Evolutionary conservation across 2,113 vertebrate species (phyloP).

Genomic region (Daubentonia madagascariensis): DNA sequence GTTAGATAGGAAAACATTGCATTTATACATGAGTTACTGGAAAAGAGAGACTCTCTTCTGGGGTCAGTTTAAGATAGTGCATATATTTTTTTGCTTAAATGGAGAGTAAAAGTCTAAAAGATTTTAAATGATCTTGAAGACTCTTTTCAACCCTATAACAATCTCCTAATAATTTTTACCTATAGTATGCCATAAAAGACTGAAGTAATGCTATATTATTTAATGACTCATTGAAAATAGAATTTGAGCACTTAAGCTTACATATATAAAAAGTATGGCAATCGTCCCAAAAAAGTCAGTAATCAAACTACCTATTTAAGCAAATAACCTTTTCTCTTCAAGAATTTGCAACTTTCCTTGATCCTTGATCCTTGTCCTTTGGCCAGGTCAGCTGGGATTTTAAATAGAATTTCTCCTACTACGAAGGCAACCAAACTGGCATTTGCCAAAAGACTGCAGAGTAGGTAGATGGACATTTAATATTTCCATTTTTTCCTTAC

Average conservation of each 20-base stretch:
- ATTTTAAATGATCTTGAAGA: neutral
- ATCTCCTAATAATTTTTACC: neutral
- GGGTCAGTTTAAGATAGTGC: neutral
- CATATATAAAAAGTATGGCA: neutral
- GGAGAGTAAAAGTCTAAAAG: neutral
- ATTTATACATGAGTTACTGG: neutral
- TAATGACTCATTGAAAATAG: conserved; percentile 40
- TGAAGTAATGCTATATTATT: neutral
- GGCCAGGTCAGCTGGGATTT: neutral
- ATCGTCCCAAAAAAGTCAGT: neutral
- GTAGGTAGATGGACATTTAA: neutral
- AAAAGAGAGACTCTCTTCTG: neutral
- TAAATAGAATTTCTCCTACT: neutral
- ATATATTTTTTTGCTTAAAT: neutral
- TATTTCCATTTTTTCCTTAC: neutral
- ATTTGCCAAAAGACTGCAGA: neutral
- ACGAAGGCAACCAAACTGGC: neutral
- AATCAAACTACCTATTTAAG: neutral
- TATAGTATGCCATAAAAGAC: neutral
- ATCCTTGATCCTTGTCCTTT: neutral
- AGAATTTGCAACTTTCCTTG: neutral
- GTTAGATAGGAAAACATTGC: neutral
- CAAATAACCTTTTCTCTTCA: neutral
- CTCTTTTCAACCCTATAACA: neutral
- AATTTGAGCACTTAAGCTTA: conserved; percentile 35